Evolutionary conservation across 2,888 invertebrate species (phyloP), one percentile per base, ranked within the genome.

Genomic region (Ormyrus rosae): DNA sequence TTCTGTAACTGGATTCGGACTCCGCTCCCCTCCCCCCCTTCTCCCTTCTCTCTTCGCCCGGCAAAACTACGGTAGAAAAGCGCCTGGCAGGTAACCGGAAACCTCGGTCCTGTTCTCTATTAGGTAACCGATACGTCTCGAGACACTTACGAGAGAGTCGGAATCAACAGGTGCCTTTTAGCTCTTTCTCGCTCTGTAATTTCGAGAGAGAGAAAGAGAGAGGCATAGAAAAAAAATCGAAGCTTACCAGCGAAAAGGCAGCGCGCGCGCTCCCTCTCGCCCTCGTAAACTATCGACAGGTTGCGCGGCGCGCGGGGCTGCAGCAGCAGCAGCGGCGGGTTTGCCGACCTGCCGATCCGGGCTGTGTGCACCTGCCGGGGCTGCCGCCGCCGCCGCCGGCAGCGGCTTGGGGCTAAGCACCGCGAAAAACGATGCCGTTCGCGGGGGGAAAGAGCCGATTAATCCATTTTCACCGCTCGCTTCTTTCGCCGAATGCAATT

Each of bases 271-370:
- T 34, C 34, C 34, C 34, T 74, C 69, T 67, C 48, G 67, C 55
- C 60, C 76, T 76, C 75, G 81, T 76, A 76, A 75, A 72, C 10
- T 65, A 81, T 81, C 76, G 81, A 79, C 81, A 81, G 81, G 76
- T 76, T 72, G 65, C 60, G n/a, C 72, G 68, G 64, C 50, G 69
- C 51, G 56, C 55, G 34, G 63, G 56, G 65, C 81, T 50, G 81
- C 73, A 34, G 34, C 34, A 34, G 34, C 34, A 34, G 34, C 34
- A 0, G 4, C 34, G 34, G 34, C 34, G 34, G 34, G 34, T 34
- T 34, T 34, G 67, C 9, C 51, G 2, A 51, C 60, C 56, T 13
- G 65, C 10, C 9, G 7, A 13, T 8, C 34, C 34, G 11, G 46
- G 6, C 6, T 3, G 11, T 3, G 11, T 19, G 46, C 73, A 73